Evolutionary conservation across 1,140 invertebrate species (phyloP).

Genomic region (Artemia franciscana): DNA sequence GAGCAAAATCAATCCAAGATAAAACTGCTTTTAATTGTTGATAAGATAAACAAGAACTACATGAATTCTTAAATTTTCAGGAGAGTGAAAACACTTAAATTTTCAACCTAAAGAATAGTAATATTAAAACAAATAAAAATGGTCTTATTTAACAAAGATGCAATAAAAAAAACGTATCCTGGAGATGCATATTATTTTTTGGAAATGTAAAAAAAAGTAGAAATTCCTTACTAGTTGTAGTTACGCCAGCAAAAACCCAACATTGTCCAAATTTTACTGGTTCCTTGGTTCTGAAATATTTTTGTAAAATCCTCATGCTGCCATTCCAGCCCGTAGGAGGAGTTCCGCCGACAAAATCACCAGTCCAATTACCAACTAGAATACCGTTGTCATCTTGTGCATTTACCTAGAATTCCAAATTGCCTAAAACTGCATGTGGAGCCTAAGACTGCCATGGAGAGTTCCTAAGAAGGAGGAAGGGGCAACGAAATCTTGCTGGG

Average conservation of each 20-base stretch:
- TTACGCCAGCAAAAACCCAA: slow-evolving; percentile 77
- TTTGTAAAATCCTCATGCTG: slow-evolving; percentile 57
- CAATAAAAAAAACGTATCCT: background rate
- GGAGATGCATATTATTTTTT: background rate
- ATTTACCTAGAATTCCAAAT: slow-evolving; percentile 46
- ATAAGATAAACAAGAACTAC: too few relatives aligned
- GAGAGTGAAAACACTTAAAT: too few relatives aligned
- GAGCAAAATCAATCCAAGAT: too few relatives aligned
- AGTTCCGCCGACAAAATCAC: slow-evolving; percentile 54
- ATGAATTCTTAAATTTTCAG: too few relatives aligned
- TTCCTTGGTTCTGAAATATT: slow-evolving; percentile 56
- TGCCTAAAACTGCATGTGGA: too few relatives aligned
- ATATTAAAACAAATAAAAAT: background rate
- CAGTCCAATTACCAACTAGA: slow-evolving; percentile 65
- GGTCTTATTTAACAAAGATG: background rate
- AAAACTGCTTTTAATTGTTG: too few relatives aligned
- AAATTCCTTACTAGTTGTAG: slow-evolving; percentile 54
- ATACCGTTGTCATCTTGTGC: slow-evolving; percentile 64
- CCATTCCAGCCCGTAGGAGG: slow-evolving; percentile 67
- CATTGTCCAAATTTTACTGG: slow-evolving; percentile 84
- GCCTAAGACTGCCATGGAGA: too few relatives aligned
- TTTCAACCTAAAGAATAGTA: background rate
- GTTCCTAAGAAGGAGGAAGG: too few relatives aligned
- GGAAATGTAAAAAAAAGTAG: slow-evolving; percentile 7
- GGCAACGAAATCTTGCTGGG: too few relatives aligned